These are phyloP conservation scores for Symphodus melops DNA, from an alignment of 2,113 vertebrate genomes.

Conservation along the genomic window DNA sequence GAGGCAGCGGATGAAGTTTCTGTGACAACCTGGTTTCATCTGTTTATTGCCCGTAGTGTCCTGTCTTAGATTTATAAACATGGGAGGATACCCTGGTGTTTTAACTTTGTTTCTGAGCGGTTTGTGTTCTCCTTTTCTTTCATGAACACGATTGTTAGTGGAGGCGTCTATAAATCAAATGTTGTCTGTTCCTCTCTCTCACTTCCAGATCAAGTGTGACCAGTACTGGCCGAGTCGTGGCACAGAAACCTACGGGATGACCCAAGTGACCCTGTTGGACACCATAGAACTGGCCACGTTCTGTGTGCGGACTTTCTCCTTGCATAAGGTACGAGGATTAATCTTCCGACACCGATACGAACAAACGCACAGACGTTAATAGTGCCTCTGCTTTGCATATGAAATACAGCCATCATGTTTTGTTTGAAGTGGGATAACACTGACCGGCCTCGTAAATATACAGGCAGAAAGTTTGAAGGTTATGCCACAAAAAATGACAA, in stretches of 20 bases:
- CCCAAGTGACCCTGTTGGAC: conserved; percentile 95
- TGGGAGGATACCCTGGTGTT: conserved; percentile 26
- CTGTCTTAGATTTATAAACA: conserved; percentile 26
- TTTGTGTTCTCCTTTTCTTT: background rate
- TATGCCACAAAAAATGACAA: background rate
- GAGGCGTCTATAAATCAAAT: background rate
- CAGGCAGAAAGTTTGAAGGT: background rate
- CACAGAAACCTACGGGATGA: conserved; percentile 96
- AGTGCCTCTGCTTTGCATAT: background rate
- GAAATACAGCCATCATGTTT: background rate
- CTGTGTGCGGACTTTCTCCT: conserved; percentile 95
- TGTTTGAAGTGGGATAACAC: background rate
- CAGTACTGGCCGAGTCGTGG: conserved; percentile 98
- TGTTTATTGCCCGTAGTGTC: conserved; percentile 1
- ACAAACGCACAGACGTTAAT: background rate
- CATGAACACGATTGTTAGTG: background rate
- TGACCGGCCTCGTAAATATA: background rate
- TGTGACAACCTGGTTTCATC: conserved; percentile 20
- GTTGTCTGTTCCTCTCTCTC: background rate
- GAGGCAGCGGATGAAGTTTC: background rate
- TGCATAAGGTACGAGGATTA: conserved; percentile 89
- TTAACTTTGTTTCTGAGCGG: background rate
- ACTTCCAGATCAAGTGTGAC: conserved; percentile 93
- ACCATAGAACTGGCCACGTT: conserved; percentile 98
- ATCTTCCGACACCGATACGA: background rate